Base-by-base conservation (phyloP, 2,888 invertebrate species). In the Electrophaes corylata region DNA sequence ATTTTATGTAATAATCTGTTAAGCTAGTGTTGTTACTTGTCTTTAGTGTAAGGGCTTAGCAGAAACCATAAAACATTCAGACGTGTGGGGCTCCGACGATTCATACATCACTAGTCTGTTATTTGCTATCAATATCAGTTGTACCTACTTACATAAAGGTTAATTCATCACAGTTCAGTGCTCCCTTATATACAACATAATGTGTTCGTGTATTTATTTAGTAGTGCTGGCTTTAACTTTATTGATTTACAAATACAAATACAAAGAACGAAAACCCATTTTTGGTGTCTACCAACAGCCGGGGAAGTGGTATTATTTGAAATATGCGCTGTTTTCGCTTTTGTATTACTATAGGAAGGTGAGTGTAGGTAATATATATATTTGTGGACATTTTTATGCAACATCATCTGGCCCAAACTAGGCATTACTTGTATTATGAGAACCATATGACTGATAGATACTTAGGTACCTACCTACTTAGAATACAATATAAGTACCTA, bases 221-320 rank as follows among this genome's bases (percentile, higher is more conserved):
- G 46, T 71, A 0, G 71, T 58, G 4, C 41, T 81, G 1, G 8
- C 76, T 2, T 49, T 80, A 0, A 50, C 80, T 56, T 71, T 88
- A 62, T 43, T 84, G 11, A 65, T 83, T 50, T 81, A 83, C 56
- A 65, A 71, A 69, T 56, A 70, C 76, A 41, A 72, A 57, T 75
- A 70, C 54, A 84, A 85, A 62, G 83, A 92, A 20, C 84, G 88
- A 0, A 81, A 89, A 43, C 93, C 93, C 4, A 92, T 94, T 48
- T 88, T 93, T 39, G 94, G 93, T 0, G 81, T 95, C 0, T 95
- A 95, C 72, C 82, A 87, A 0, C 92, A 92, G 58, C 93, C 93
- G 0, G 94, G 94, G 19, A 93, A 93, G 79, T 95, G 93, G 93
- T 95, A 93, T 76, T 91, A 90, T 60, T 48, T 94, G 26, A 95